Conservation (phyloP, 2,888 invertebrate genomes). For the Drosophila mettleri region DNA sequence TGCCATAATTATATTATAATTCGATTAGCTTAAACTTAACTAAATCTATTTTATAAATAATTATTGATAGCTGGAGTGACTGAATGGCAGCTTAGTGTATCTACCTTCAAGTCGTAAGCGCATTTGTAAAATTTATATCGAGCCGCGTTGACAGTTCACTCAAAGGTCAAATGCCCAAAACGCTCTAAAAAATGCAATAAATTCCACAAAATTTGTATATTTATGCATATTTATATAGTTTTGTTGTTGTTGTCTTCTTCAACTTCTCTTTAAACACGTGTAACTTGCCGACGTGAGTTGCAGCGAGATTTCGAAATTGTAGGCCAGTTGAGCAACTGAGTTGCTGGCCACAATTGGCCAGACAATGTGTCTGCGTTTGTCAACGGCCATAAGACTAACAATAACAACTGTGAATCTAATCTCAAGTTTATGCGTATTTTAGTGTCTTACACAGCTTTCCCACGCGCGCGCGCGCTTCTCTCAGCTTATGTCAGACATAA, state of each 20-base stretch:
- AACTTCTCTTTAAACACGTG: not conserved
- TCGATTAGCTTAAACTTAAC: too few species aligned
- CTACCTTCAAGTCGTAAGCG: too few species aligned
- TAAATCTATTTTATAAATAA: too few species aligned
- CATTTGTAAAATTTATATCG: too few species aligned
- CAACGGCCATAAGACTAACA: slow-evolving; percentile 2
- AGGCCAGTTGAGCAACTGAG: not conserved
- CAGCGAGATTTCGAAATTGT: slow-evolving; percentile 20
- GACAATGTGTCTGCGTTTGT: slow-evolving; percentile 32
- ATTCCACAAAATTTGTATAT: slow-evolving; percentile 6
- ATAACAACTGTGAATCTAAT: slow-evolving; percentile 23
- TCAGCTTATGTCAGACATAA: slow-evolving; percentile 29
- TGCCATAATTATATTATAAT: too few species aligned
- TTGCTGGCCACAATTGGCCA: slow-evolving; percentile 2
- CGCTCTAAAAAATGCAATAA: slow-evolving; percentile 11
- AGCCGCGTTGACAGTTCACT: not conserved
- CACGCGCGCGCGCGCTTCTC: slow-evolving; percentile 22
- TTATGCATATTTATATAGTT: slow-evolving; percentile 18
- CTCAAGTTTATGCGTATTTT: slow-evolving; percentile 18
- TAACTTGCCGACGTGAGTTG: slow-evolving; percentile 10
- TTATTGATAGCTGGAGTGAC: too few species aligned
- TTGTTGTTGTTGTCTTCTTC: not conserved
- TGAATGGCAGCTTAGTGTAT: too few species aligned
- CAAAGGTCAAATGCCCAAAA: slow-evolving; percentile 14
- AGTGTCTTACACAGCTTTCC: slow-evolving; percentile 30